A percentile compares a stretch with the other conserved stretches of the same genome.
These are phyloP conservation scores for Diplolepis rosae DNA, from an alignment of 2,888 invertebrate species.

Conservation along the genomic window DNA sequence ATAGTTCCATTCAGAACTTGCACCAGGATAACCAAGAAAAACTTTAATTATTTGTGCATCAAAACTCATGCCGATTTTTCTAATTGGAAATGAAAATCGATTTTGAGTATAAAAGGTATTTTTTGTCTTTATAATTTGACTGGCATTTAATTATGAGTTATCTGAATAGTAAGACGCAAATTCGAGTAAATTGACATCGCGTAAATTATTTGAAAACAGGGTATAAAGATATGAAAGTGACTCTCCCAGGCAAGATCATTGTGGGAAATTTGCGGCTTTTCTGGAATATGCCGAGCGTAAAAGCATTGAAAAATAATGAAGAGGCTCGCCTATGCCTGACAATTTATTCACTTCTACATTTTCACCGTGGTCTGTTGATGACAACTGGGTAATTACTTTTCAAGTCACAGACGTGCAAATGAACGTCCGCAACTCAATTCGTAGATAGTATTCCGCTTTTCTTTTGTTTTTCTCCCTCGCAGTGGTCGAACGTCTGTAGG, in stretches of 20 bases:
- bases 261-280: conserved; percentile 4
- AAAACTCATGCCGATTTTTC: no score
- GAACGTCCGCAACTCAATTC: conserved; percentile 61
- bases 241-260: neutral
- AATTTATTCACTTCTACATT: conserved; percentile 10
- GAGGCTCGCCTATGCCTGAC: conserved; percentile 18
- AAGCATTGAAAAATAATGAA: conserved; percentile 29
- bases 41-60: no score
- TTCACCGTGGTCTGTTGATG: conserved; percentile 58
- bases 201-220: neutral
- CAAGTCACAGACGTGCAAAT: conserved; percentile 65
- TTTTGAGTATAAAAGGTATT: neutral
- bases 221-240: conserved; percentile 15
- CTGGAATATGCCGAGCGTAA: neutral
- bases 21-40: no score
- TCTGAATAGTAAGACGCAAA: neutral
- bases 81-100: no score
- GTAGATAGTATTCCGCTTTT: conserved; percentile 50
- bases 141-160: conserved; percentile 11
- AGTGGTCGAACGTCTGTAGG: conserved; percentile 18
- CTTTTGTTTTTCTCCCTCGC: conserved; percentile 12
- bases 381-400: conserved; percentile 70
- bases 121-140: neutral
- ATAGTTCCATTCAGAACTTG: no score
- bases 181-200: neutral